These are phyloP conservation scores for Melinopterus prodromus DNA, from an alignment of 2,888 invertebrate species.

Conservation along the genomic window DNA sequence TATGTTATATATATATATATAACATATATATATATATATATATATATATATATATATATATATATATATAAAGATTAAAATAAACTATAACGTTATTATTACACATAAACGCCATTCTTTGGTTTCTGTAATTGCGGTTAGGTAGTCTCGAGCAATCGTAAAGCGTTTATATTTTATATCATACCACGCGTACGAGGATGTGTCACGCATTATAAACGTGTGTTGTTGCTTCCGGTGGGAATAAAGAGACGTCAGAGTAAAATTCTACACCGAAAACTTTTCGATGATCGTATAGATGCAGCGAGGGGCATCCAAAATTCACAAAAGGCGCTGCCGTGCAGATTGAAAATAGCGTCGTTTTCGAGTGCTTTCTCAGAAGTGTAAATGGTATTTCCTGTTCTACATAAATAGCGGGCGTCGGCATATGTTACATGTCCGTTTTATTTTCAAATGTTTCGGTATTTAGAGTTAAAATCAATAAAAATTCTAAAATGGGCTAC, in stretches of 20 bases:
- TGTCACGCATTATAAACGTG: not conserved
- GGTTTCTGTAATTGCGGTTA: not conserved
- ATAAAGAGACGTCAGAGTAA: not conserved
- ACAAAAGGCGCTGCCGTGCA: not conserved
- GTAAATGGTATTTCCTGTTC: constrained; percentile 30
- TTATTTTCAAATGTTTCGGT: not conserved
- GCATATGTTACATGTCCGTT: constrained; percentile 26
- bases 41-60: too few relatives aligned
- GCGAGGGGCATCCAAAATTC: not conserved
- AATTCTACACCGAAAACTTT: not conserved
- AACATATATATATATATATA: too few relatives aligned
- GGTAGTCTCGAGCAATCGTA: not conserved
- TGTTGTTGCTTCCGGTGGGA: not conserved
- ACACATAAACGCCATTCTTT: not conserved
- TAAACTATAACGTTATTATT: not conserved
- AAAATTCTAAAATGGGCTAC: not conserved
- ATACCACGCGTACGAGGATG: not conserved
- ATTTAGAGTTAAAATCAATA: not conserved
- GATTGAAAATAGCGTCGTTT: not conserved
- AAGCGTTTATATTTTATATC: not conserved
- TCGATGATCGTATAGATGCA: not conserved
- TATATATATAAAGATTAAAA: not conserved
- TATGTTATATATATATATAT: too few relatives aligned
- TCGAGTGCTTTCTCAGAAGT: constrained; percentile 21
- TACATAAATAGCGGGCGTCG: constrained; percentile 17